Percentiles rank a stretch among this genome's conserved stretches.
These are phyloP conservation scores for Drosophila dunni DNA, from an alignment of 1,140 invertebrate genomes.

Conservation along the genomic window DNA sequence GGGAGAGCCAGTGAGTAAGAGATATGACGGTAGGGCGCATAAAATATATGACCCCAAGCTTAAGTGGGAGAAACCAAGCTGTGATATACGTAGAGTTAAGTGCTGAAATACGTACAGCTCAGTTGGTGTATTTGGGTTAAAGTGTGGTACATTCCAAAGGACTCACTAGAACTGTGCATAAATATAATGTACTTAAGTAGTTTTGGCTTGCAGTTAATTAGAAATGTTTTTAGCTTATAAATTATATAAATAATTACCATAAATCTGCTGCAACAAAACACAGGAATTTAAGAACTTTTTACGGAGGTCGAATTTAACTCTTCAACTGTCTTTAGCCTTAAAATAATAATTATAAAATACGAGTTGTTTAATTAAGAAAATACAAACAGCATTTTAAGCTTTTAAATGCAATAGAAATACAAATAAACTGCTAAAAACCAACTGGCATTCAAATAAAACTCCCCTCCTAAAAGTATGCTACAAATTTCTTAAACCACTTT, in stretches of 20 bases:
- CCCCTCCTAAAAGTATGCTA: conserved; percentile 28
- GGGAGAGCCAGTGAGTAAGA: neutral
- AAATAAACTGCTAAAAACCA: too few relatives aligned
- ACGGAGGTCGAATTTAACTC: too few relatives aligned
- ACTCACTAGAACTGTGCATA: neutral
- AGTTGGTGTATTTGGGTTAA: neutral
- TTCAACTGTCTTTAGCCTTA: too few relatives aligned
- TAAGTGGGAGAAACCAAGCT: conserved; percentile 19
- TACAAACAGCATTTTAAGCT: too few relatives aligned
- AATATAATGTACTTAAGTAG: neutral
- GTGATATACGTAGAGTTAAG: conserved; percentile 9
- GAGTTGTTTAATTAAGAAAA: too few relatives aligned
- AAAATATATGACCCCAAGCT: conserved; percentile 40
- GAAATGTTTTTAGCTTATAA: neutral
- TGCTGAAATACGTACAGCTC: neutral
- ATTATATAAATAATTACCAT: neutral
- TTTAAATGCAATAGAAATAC: too few relatives aligned
- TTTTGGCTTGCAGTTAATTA: neutral
- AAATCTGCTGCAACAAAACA: too few relatives aligned
- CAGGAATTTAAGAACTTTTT: too few relatives aligned
- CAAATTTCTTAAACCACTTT: conserved; percentile 13
- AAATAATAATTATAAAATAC: too few relatives aligned
- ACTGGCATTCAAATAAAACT: too few relatives aligned
- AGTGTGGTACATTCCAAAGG: neutral
- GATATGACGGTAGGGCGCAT: neutral